Conservation (phyloP, 2,888 invertebrate species). For the Latrodectus hesperus region DNA sequence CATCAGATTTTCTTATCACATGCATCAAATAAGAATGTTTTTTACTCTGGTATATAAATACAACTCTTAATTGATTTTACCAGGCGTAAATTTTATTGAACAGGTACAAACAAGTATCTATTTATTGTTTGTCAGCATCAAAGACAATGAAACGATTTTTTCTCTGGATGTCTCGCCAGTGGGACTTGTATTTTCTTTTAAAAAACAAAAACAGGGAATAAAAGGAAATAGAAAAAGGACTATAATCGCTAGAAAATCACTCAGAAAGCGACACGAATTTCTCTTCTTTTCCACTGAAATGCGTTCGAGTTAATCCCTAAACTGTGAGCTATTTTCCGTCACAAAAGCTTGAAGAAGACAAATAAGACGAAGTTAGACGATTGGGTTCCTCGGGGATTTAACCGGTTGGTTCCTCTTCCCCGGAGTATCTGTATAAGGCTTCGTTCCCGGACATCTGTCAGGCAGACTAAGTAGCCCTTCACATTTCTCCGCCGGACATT, state of each 20-base stretch:
- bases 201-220: conserved; percentile 3
- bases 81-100: too few species aligned
- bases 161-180: too few species aligned
- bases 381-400: conserved; percentile 61
- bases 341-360: conserved; percentile 62
- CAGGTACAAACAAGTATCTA: too few species aligned
- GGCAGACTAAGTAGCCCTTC: conserved; percentile 56
- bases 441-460: conserved; percentile 62
- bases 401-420: conserved; percentile 54
- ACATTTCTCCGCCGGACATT: conserved; percentile 46
- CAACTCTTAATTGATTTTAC: too few species aligned
- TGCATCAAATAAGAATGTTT: too few species aligned
- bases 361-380: conserved; percentile 42
- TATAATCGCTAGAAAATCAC: conserved; percentile 42
- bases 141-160: too few species aligned
- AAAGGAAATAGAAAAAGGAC: conserved; percentile 5
- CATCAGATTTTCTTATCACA: neutral
- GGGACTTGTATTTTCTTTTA: conserved; percentile 27
- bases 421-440: conserved; percentile 55
- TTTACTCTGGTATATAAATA: too few species aligned
- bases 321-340: conserved; percentile 51
- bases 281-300: neutral
- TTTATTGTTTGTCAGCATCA: too few species aligned
- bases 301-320: conserved; percentile 56
- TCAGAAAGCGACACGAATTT: neutral